Evolutionary conservation across 2,888 invertebrate species (phyloP).

Genomic region (Scaptomyza parva): DNA sequence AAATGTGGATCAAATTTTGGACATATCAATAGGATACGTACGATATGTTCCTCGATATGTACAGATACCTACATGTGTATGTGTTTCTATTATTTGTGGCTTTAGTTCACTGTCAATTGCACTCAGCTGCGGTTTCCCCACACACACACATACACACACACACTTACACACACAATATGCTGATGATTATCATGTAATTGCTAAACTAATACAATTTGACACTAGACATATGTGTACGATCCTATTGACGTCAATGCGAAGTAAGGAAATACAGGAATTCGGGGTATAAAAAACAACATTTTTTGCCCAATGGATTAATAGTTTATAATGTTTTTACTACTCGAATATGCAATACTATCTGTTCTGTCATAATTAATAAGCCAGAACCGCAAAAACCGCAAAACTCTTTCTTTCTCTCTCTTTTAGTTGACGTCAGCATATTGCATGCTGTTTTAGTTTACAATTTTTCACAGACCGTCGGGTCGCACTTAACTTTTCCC

Average conservation of each 20-base stretch:
- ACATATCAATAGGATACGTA: background rate
- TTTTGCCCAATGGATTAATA: background rate
- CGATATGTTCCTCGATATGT: background rate
- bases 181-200: background rate
- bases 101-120: slow-evolving; percentile 15
- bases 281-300: too few relatives aligned
- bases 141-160: background rate
- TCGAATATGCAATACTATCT: background rate
- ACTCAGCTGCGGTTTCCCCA: slow-evolving; percentile 15
- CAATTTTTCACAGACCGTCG: background rate
- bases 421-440: slow-evolving; percentile 5
- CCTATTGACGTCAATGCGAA: background rate
- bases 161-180: background rate
- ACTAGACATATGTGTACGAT: background rate
- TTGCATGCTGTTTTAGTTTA: background rate
- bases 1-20: slow-evolving; percentile 3
- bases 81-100: background rate
- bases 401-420: too few relatives aligned
- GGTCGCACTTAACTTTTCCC: background rate
- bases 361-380: background rate
- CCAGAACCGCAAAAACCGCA: background rate
- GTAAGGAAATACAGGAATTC: background rate
- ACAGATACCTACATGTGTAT: background rate
- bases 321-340: background rate
- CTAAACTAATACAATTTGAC: background rate